Percentiles rank a stretch among this genome's conserved stretches.
Conservation (phyloP, 2,797 vertebrate genomes). For the Hippocampus kuda region DNA sequence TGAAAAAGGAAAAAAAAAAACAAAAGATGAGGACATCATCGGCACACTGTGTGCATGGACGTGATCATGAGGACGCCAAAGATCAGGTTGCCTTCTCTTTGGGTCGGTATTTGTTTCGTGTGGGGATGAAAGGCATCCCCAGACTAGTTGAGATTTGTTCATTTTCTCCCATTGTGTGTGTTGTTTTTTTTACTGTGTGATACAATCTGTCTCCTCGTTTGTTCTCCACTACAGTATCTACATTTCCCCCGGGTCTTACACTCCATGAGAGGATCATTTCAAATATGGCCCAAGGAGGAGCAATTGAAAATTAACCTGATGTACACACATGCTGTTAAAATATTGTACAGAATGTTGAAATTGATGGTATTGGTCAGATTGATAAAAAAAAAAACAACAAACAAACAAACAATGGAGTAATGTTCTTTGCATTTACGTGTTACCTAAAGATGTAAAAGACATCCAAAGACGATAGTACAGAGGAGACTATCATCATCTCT, state of each 20-base stretch:
- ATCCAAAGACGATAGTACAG: too few species aligned
- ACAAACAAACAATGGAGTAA: not conserved
- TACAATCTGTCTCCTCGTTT: slow-evolving; percentile 15
- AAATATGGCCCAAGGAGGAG: not conserved
- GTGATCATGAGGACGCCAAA: slow-evolving; percentile 58
- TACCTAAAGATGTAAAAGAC: too few species aligned
- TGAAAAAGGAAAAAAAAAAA: slow-evolving; percentile 49
- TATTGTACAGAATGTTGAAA: not conserved
- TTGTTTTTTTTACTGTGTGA: slow-evolving; percentile 46
- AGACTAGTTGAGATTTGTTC: slow-evolving; percentile 1
- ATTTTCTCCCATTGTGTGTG: slow-evolving; percentile 22
- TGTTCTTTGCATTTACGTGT: too few species aligned
- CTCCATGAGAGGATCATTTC: not conserved
- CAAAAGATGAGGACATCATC: slow-evolving; percentile 60
- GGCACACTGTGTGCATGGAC: slow-evolving; percentile 56
- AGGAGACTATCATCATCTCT: too few species aligned
- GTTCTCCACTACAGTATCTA: not conserved
- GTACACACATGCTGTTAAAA: not conserved
- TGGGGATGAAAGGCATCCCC: slow-evolving; percentile 3
- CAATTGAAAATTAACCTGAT: not conserved
- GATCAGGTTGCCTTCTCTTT: slow-evolving; percentile 50
- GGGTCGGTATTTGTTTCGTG: slow-evolving; percentile 55
- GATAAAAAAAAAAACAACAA: not conserved
- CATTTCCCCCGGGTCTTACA: not conserved
- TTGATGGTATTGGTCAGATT: not conserved